Base-by-base conservation (phyloP, 2,888 invertebrate species). In the Eristalis tenax region DNA sequence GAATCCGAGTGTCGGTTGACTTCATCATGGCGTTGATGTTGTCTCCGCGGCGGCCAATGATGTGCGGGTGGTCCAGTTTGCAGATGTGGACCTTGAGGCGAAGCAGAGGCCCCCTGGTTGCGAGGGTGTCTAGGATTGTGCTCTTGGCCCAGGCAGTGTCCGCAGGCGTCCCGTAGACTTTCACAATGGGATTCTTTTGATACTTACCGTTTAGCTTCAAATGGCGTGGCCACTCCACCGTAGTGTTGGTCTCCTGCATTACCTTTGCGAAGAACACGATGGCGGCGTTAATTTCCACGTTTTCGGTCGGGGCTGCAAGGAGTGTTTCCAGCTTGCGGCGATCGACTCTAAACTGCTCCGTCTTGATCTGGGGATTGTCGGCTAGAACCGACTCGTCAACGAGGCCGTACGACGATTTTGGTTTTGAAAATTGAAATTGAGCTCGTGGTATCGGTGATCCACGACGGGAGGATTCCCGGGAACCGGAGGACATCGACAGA, bases 71-170 rank as follows among this genome's bases (percentile, higher is more conserved):
- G 92, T 99, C 98, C 15, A 98, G 98, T 93, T 99, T 98, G 90
- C 99, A 98, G 85, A 99, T 98, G 93, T 99, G 99, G 94, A 99
- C 96, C 94, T 99, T 99, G 96, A 99, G 96, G 28, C 98, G 99
- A 83, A 99, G 98, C 80, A 98, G 95, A 92, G 97, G 98, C 94
- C 98, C 98, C 94, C 97, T 96, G 38, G 97, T 97, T 92, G 98
- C 98, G 91, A 99, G 95, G 90, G 96, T 95, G 90, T 96, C 95
- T 94, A 98, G 96, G 91, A 99, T 97, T 92, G 96, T 95, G 90
- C 97, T 96, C 91, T 97, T 96, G 59, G 99, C 99, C 88, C 95
- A 93, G 91, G 95, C 95, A 69, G 98, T 97, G 92, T 97, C 96
- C 89, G 96, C 96, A 61, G 93, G 93, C 91, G 95, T 95, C 82